Conservation (phyloP, 2,888 invertebrate species). For the Synergus itoensis region DNA sequence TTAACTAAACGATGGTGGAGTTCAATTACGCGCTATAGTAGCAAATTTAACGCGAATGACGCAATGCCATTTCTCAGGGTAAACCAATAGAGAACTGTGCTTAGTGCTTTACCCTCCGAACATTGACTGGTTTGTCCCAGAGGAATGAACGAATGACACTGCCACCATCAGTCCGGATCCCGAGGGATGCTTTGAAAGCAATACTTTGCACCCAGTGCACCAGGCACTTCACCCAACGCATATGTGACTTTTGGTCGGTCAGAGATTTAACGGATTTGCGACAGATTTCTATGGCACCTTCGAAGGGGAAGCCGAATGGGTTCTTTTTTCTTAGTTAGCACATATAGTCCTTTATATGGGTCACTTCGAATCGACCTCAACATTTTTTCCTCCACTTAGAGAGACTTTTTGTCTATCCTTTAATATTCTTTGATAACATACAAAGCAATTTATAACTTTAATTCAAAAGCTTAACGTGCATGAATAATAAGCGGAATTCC, state of each 20-base stretch:
- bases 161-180: slow-evolving; percentile 67
- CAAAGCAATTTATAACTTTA: too few species aligned
- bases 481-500: too few species aligned
- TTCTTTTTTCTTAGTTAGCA: slow-evolving; percentile 12
- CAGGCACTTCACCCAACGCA: slow-evolving; percentile 63
- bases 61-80: slow-evolving; percentile 57
- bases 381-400: neutral
- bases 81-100: slow-evolving; percentile 67
- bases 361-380: neutral
- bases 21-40: slow-evolving; percentile 28
- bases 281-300: slow-evolving; percentile 47
- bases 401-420: too few species aligned
- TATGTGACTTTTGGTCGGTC: slow-evolving; percentile 65
- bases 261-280: slow-evolving; percentile 50
- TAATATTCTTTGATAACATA: too few species aligned
- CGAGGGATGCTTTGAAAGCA: slow-evolving; percentile 73
- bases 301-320: neutral
- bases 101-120: slow-evolving; percentile 66
- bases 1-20: slow-evolving; percentile 32
- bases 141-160: slow-evolving; percentile 70
- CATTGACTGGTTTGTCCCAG: slow-evolving; percentile 72
- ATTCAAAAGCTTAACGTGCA: too few species aligned
- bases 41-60: slow-evolving; percentile 49
- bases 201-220: slow-evolving; percentile 69
- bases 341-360: neutral